These are phyloP conservation scores for Coecobrya sp. DNA, from an alignment of 2,888 invertebrate species.

Conservation along the genomic window DNA sequence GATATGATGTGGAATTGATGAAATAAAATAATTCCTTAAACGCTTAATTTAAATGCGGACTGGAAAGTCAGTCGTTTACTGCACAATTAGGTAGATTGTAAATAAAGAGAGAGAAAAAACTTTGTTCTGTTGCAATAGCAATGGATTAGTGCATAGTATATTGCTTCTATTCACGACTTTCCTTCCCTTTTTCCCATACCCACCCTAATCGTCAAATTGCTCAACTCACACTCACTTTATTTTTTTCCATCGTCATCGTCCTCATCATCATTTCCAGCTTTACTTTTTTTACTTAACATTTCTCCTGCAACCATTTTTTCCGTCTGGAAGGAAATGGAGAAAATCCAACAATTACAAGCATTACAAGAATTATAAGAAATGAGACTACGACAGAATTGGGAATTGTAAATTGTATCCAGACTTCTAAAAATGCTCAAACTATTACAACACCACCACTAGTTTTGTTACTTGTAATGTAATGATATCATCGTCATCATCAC, in stretches of 20 bases:
- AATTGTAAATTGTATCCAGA: slow-evolving; percentile 75
- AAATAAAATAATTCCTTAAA: background rate
- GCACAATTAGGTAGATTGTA: slow-evolving; percentile 9
- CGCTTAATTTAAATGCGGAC: slow-evolving; percentile 16
- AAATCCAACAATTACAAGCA: slow-evolving; percentile 75
- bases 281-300: background rate
- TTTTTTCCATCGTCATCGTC: slow-evolving; percentile 1
- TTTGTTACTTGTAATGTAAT: background rate
- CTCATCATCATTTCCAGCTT: slow-evolving; percentile 25
- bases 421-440: slow-evolving; percentile 17
- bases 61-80: background rate
- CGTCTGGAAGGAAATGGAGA: background rate
- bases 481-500: slow-evolving; percentile 13
- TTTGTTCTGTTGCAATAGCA: background rate
- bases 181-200: background rate
- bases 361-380: slow-evolving; percentile 73
- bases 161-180: background rate
- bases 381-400: slow-evolving; percentile 75
- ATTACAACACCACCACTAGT: slow-evolving; percentile 23
- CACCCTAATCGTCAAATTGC: slow-evolving; percentile 43
- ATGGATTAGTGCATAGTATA: background rate
- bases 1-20: slow-evolving; percentile 39
- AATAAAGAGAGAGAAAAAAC: slow-evolving; percentile 25
- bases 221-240: background rate
- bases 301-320: background rate